A percentile compares a stretch with the other conserved stretches of the same genome.
These are phyloP conservation scores for Trypoxylus dichotomus DNA, from an alignment of 1,140 invertebrate species.

Conservation along the genomic window DNA sequence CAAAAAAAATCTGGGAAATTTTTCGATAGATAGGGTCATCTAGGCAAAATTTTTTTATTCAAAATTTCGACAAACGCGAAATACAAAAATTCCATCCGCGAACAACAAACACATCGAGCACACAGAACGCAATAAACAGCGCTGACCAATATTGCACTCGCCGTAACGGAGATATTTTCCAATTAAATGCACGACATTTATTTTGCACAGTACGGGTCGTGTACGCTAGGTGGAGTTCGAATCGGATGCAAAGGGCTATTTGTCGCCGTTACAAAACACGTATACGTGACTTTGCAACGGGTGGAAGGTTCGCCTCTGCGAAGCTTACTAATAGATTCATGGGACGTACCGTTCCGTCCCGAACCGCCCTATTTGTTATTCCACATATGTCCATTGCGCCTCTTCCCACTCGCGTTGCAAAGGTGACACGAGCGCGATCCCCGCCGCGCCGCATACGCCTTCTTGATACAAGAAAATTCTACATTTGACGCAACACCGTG, in stretches of 20 bases:
- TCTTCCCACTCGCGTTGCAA: neutral
- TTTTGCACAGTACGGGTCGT: neutral
- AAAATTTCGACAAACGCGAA: no score
- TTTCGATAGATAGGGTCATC: no score
- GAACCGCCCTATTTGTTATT: constrained; percentile 2
- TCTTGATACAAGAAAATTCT: neutral
- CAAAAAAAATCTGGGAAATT: no score
- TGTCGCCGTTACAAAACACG: constrained; percentile 16
- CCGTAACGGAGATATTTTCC: constrained; percentile 13
- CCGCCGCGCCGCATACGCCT: neutral
- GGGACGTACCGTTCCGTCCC: neutral
- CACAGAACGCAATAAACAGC: neutral
- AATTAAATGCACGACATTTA: constrained; percentile 20
- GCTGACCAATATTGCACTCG: constrained; percentile 7
- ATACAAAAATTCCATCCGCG: no score
- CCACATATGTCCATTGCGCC: constrained; percentile 14
- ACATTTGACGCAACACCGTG: neutral
- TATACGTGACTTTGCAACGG: constrained; percentile 1
- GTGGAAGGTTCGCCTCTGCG: neutral
- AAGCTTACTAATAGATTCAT: constrained; percentile 18
- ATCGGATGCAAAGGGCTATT: constrained; percentile 13
- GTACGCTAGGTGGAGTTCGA: neutral
- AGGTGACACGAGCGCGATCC: neutral
- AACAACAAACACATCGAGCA: neutral
- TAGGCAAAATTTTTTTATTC: no score